These are phyloP conservation scores for Notodonta dromedarius DNA, from an alignment of 2,888 invertebrate genomes.

Conservation along the genomic window DNA sequence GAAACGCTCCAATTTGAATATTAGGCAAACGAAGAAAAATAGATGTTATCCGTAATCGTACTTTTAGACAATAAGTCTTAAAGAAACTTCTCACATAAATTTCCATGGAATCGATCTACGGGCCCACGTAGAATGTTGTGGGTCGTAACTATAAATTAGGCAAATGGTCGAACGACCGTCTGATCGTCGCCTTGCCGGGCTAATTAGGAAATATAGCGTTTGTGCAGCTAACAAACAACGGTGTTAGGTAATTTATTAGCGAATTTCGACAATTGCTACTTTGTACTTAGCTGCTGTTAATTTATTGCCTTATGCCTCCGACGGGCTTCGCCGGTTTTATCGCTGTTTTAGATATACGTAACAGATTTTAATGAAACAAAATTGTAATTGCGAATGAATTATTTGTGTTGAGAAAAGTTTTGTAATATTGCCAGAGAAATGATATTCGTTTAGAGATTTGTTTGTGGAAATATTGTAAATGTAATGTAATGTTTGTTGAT, in stretches of 20 bases:
- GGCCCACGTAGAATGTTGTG: conserved; percentile 39
- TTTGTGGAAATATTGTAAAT: background rate
- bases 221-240: conserved; percentile 61
- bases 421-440: background rate
- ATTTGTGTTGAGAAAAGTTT: conserved; percentile 4
- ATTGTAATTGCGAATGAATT: conserved; percentile 12
- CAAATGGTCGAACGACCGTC: conserved; percentile 46
- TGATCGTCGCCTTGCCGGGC: conserved; percentile 58
- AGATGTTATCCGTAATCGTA: conserved; percentile 16
- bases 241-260: conserved; percentile 63
- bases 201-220: conserved; percentile 68
- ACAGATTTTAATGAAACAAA: conserved; percentile 19
- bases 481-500: too few relatives aligned
- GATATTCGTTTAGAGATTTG: background rate
- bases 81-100: conserved; percentile 44
- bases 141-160: conserved; percentile 40
- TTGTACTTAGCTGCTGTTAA: conserved; percentile 42
- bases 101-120: conserved; percentile 35
- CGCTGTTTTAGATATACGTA: conserved; percentile 5
- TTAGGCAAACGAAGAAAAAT: background rate
- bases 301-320: conserved; percentile 30
- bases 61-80: conserved; percentile 22
- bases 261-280: conserved; percentile 60
- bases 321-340: conserved; percentile 3
- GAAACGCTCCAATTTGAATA: conserved; percentile 4